These are phyloP conservation scores for Peromyscus polionotus DNA, from an alignment of 2,113 vertebrate species.

Conservation along the genomic window DNA sequence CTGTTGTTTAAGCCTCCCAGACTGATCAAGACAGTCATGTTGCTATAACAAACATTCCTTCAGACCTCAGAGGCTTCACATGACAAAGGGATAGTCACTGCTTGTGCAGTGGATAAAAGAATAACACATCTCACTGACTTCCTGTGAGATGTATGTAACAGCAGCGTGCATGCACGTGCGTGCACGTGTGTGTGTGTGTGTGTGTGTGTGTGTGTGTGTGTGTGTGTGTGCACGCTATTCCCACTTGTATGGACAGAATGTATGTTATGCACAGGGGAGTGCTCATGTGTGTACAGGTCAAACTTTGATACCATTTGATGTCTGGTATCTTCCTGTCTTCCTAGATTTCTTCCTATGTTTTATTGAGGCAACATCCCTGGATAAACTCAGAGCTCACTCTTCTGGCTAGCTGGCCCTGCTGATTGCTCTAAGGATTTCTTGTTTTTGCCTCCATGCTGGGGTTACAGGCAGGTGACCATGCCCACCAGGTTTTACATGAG, in stretches of 20 bases:
- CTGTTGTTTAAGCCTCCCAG: background rate
- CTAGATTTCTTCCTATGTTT: background rate
- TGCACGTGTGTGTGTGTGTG: background rate
- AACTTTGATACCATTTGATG: background rate
- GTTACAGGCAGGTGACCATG: background rate
- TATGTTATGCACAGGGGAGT: background rate
- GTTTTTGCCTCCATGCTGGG: background rate
- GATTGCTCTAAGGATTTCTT: background rate
- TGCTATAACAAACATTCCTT: background rate
- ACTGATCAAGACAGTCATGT: background rate
- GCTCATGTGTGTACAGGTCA: background rate
- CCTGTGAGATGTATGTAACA: background rate
- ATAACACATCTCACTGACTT: background rate
- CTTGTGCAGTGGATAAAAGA: background rate
- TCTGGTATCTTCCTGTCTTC: background rate
- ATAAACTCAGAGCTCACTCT: background rate
- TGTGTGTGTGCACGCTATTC: background rate
- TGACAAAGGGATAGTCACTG: background rate
- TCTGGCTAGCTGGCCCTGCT: background rate
- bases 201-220: background rate
- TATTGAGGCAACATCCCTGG: no score
- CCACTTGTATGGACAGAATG: background rate
- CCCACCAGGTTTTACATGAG: background rate
- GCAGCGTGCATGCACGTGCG: background rate
- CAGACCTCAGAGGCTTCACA: background rate